phyloP scores from a whole-genome alignment of 2,797 vertebrate species.

The Chaenodraco wilsoni region DNA sequence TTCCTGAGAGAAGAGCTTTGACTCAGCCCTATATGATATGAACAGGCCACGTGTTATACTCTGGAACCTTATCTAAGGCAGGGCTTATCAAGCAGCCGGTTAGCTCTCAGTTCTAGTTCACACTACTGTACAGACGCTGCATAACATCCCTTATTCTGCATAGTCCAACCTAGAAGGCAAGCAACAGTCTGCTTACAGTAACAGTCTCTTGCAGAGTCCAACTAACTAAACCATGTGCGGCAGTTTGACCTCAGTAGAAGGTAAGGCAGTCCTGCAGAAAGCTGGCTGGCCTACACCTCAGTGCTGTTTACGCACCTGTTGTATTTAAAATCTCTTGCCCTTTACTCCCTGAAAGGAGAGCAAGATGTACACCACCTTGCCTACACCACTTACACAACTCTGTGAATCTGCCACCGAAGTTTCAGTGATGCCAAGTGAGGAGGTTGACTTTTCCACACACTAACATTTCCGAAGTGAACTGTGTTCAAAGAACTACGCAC shows the following conservation, averaged over 20 bases:
- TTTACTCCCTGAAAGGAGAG: conserved; percentile 44
- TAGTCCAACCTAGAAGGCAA: conserved; percentile 73
- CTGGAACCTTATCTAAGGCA: conserved; percentile 55
- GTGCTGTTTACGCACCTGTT: conserved; percentile 57
- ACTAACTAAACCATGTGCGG: conserved; percentile 49
- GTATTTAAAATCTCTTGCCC: conserved; percentile 63
- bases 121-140: conserved; percentile 32
- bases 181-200: conserved; percentile 71
- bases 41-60: conserved; percentile 46
- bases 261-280: conserved; percentile 41
- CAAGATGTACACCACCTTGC: conserved; percentile 38
- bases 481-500: conserved; percentile 43
- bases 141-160: conserved; percentile 62
- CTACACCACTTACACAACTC: conserved; percentile 24
- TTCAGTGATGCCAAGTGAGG: conserved; percentile 43
- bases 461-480: conserved; percentile 44
- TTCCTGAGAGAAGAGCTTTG: conserved; percentile 82
- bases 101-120: conserved; percentile 36
- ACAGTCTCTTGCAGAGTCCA: conserved; percentile 61
- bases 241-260: conserved; percentile 53
- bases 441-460: conserved; percentile 19
- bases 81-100: conserved; percentile 50
- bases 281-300: conserved; percentile 43
- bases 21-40: conserved; percentile 43
- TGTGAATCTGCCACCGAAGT: conserved; percentile 53